Percentiles rank a stretch among this genome's conserved stretches.
These are phyloP conservation scores for Scaptomyza flava DNA, from an alignment of 2,888 invertebrate genomes.

Conservation along the genomic window DNA sequence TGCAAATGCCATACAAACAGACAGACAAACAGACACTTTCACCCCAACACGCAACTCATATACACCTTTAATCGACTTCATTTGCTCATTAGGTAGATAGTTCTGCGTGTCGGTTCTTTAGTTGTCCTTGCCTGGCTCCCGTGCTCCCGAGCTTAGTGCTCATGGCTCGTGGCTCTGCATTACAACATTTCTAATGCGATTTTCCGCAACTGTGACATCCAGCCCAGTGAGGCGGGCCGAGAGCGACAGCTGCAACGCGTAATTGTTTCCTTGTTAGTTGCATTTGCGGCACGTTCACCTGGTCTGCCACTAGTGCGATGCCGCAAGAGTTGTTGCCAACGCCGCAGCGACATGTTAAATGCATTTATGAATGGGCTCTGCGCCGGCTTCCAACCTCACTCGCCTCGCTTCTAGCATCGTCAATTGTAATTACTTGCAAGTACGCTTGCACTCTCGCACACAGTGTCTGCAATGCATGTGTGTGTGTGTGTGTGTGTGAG, in stretches of 20 bases:
- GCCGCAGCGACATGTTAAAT: slow-evolving; percentile 77
- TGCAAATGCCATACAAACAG: slow-evolving; percentile 37
- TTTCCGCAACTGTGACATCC: slow-evolving; percentile 48
- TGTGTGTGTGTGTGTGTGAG: neutral
- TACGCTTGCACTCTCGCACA: slow-evolving; percentile 21
- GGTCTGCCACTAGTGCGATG: slow-evolving; percentile 29
- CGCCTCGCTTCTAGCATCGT: slow-evolving; percentile 53
- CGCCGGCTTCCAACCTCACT: slow-evolving; percentile 26
- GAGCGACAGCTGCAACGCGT: slow-evolving; percentile 70
- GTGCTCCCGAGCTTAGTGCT: neutral
- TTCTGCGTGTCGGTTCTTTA: slow-evolving; percentile 49
- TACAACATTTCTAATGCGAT: slow-evolving; percentile 71
- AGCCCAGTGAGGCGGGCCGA: neutral
- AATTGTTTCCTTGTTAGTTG: slow-evolving; percentile 80
- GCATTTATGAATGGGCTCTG: slow-evolving; percentile 77
- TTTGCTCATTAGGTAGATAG: slow-evolving; percentile 78
- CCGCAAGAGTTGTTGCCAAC: slow-evolving; percentile 19
- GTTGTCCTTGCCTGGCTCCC: slow-evolving; percentile 28
- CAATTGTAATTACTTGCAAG: slow-evolving; percentile 80
- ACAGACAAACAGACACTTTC: slow-evolving; percentile 4
- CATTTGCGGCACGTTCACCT: slow-evolving; percentile 74
- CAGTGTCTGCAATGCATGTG: neutral
- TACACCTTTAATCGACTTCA: slow-evolving; percentile 79
- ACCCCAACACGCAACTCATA: slow-evolving; percentile 25
- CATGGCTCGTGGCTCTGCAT: slow-evolving; percentile 21